These are phyloP conservation scores for Dynastes maya DNA, from an alignment of 2,888 invertebrate species.

Conservation along the genomic window DNA sequence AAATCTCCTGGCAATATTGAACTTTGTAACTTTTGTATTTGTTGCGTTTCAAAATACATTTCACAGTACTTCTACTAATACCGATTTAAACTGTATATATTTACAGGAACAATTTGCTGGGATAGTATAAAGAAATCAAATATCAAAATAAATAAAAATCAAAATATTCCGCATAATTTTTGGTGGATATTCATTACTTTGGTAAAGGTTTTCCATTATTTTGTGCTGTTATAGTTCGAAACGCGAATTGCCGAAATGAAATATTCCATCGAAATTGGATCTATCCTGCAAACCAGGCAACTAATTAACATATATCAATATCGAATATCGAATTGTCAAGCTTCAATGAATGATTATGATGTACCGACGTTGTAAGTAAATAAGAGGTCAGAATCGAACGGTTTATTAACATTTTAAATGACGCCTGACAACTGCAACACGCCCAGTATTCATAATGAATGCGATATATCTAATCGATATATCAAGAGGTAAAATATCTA, in stretches of 20 bases:
- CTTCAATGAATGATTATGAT: background rate
- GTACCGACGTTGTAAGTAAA: background rate
- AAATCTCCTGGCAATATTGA: too few species aligned
- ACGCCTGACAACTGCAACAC: background rate
- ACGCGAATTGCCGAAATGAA: background rate
- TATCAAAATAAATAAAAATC: too few species aligned
- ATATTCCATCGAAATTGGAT: background rate
- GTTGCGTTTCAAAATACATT: too few species aligned
- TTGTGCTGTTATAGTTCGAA: too few species aligned
- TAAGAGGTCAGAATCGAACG: background rate
- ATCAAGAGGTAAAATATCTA: background rate
- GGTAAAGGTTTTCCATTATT: too few species aligned
- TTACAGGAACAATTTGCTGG: too few species aligned
- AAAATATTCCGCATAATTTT: too few species aligned
- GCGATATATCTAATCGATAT: background rate
- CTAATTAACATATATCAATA: conserved; percentile 51
- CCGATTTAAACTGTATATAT: too few species aligned
- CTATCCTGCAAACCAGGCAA: background rate
- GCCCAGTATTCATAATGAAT: background rate
- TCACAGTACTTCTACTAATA: too few species aligned
- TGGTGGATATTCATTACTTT: too few species aligned
- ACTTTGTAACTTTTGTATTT: too few species aligned
- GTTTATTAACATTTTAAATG: background rate
- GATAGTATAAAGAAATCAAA: too few species aligned
- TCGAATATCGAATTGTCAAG: conserved; percentile 28